Percentiles rank a stretch among this genome's conserved stretches.
Conservation (phyloP, 2,888 invertebrate genomes). For the Amphipyra tragopoginis region DNA sequence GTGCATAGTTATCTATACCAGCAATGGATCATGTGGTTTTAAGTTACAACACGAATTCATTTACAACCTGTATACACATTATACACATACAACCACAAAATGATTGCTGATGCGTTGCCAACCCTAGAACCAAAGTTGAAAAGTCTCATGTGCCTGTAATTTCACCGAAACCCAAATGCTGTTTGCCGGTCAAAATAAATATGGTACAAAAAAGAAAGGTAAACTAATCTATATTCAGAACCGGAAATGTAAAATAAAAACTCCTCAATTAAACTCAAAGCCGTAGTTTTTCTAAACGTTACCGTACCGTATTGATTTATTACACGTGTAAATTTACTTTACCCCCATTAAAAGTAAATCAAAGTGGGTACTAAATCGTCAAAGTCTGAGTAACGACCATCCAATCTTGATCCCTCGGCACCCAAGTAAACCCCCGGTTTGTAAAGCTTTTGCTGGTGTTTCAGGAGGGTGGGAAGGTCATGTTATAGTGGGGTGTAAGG, state of each 20-base stretch:
- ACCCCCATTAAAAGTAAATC: constrained; percentile 79
- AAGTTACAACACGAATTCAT: too few relatives aligned
- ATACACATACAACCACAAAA: too few relatives aligned
- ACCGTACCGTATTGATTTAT: constrained; percentile 75
- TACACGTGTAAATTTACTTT: constrained; percentile 75
- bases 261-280: constrained; percentile 48
- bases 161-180: too few relatives aligned
- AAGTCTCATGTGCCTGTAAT: too few relatives aligned
- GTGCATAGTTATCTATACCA: too few relatives aligned
- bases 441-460: constrained; percentile 33
- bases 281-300: constrained; percentile 51
- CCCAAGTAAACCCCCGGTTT: constrained; percentile 4
- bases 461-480: constrained; percentile 5
- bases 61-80: too few relatives aligned
- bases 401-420: constrained; percentile 51
- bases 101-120: too few relatives aligned
- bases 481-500: constrained; percentile 55
- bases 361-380: constrained; percentile 78
- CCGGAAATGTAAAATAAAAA: constrained; percentile 46
- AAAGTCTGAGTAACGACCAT: constrained; percentile 62
- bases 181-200: too few relatives aligned
- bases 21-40: too few relatives aligned
- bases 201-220: too few relatives aligned
- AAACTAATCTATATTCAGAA: not conserved
- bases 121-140: too few relatives aligned